Percentiles rank a stretch among this genome's conserved stretches.
These are phyloP conservation scores for Meloidogyne chitwoodi DNA, from an alignment of 1,140 invertebrate genomes.

Conservation along the genomic window DNA sequence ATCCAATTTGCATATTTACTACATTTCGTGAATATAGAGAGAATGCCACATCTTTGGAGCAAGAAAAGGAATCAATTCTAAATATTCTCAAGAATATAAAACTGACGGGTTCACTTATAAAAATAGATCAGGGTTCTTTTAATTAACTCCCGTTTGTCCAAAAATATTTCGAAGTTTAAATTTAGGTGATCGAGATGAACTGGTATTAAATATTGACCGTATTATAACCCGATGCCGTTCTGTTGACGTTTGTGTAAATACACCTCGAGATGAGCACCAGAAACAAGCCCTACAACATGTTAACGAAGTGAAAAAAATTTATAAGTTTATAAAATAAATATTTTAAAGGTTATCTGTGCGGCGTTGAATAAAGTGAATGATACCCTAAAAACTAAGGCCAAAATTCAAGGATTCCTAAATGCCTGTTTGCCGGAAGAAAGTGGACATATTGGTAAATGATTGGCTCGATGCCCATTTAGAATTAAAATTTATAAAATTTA, in stretches of 20 bases:
- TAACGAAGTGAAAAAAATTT: neutral
- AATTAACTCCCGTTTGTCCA: neutral
- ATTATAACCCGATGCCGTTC: neutral
- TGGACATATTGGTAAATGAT: constrained; percentile 1
- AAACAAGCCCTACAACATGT: neutral
- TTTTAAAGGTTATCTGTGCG: neutral
- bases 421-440: constrained; percentile 10
- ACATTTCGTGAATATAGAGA: neutral
- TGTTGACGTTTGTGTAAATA: constrained; percentile 1
- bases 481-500: neutral
- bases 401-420: neutral
- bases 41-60: constrained; percentile 3
- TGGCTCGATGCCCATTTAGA: neutral
- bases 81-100: neutral
- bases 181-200: constrained; percentile 7
- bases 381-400: neutral
- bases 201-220: neutral
- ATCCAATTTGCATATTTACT: neutral
- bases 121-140: neutral
- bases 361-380: neutral
- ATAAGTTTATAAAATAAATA: neutral
- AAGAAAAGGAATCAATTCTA: constrained; percentile 17
- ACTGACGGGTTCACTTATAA: neutral
- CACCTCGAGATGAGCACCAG: constrained; percentile 15
- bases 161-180: neutral